A percentile compares a stretch with the other conserved stretches of the same genome.
These are phyloP conservation scores for Megaceryle torquata DNA, from an alignment of 2,113 vertebrate species.

Conservation along the genomic window DNA sequence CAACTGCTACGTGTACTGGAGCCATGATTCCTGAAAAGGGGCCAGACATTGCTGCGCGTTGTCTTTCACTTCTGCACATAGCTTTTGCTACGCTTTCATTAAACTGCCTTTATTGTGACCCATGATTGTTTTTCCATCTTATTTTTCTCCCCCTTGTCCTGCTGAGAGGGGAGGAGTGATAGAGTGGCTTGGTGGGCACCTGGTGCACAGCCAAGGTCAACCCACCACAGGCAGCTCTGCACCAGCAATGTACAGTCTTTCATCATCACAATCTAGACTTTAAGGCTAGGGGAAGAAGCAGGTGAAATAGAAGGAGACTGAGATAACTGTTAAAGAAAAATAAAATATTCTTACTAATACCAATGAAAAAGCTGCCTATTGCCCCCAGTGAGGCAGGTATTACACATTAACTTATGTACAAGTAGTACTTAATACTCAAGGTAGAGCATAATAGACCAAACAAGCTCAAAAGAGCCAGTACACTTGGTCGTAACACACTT, in stretches of 20 bases:
- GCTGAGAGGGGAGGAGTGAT: too few relatives aligned
- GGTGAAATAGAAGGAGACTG: background rate
- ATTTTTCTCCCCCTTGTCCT: too few relatives aligned
- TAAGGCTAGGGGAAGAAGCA: background rate
- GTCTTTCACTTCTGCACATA: too few relatives aligned
- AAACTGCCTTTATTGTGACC: too few relatives aligned
- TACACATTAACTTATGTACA: background rate
- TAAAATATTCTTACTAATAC: background rate
- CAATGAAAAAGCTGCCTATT: background rate
- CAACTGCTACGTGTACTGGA: too few relatives aligned
- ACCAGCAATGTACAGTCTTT: background rate
- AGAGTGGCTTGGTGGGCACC: too few relatives aligned
- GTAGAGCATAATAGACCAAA: background rate
- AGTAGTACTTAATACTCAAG: background rate
- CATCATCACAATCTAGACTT: background rate
- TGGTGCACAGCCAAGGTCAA: too few relatives aligned
- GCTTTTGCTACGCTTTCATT: too few relatives aligned
- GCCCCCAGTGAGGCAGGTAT: background rate
- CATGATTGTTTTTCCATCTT: too few relatives aligned
- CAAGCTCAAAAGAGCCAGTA: background rate
- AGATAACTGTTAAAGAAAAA: background rate
- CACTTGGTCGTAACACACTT: background rate
- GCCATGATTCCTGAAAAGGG: too few relatives aligned
- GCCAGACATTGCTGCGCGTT: too few relatives aligned
- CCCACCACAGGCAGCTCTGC: background rate